Conservation (phyloP, 2,888 invertebrate species). For the Therioaphis trifolii region DNA sequence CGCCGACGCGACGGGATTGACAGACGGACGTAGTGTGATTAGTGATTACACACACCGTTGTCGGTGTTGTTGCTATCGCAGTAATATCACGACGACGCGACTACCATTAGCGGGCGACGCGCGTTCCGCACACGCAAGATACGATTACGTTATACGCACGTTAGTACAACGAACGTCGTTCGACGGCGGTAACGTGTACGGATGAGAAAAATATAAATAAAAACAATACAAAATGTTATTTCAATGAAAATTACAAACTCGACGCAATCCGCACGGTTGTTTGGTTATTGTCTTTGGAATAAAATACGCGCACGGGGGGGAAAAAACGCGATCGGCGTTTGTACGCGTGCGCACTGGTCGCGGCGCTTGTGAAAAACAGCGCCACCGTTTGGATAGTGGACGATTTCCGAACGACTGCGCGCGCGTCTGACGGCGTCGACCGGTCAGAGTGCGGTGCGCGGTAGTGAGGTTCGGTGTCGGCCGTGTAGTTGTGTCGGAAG, state of each 20-base stretch:
- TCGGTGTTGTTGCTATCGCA: neutral
- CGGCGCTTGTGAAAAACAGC: constrained; percentile 25
- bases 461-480: neutral
- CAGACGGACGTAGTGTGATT: constrained; percentile 14
- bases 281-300: constrained; percentile 62
- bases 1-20: constrained; percentile 30
- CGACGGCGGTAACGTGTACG: neutral
- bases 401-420: constrained; percentile 22
- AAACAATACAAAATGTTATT: too few species aligned
- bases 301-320: constrained; percentile 37
- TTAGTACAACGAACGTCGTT: neutral
- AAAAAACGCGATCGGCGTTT: constrained; percentile 60
- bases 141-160: neutral
- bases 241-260: neutral
- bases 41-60: neutral
- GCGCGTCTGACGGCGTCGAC: constrained; percentile 31
- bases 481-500: neutral
- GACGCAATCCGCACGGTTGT: constrained; percentile 46
- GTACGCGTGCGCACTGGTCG: constrained; percentile 52
- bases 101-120: constrained; percentile 7
- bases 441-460: neutral
- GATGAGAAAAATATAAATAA: neutral
- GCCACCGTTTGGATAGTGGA: constrained; percentile 43
- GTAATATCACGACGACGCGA: constrained; percentile 5
- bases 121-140: neutral